phyloP scores from a whole-genome alignment of 2,888 invertebrate species.

The Cabera pusaria region DNA sequence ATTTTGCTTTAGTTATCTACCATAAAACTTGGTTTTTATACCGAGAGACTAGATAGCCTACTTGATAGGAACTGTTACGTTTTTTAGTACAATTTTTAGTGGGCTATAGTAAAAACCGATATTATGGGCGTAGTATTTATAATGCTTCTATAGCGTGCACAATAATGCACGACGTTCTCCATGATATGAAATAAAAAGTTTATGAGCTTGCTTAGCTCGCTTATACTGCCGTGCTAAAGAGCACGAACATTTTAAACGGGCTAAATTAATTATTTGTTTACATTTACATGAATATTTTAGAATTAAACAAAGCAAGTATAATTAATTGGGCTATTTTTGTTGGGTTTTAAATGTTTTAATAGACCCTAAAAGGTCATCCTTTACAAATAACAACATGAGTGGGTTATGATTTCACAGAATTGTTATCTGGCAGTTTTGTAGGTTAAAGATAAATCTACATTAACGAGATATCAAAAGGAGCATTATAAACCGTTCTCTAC shows the following conservation, averaged over 20 bases:
- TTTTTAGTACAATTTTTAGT: constrained; percentile 14
- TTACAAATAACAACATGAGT: no score
- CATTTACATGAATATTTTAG: no score
- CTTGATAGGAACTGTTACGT: constrained; percentile 17
- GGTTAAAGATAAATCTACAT: no score
- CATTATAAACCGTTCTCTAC: no score
- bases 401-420: no score
- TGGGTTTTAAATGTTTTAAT: no score
- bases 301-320: no score
- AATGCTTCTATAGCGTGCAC: constrained; percentile 18
- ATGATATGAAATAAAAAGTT: constrained; percentile 23
- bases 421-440: no score
- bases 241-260: constrained; percentile 23
- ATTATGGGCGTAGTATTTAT: constrained; percentile 21
- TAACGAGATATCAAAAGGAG: no score
- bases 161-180: constrained; percentile 12
- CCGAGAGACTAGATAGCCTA: constrained; percentile 13
- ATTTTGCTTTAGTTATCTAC: constrained; percentile 37
- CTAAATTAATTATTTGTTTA: constrained; percentile 19
- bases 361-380: no score
- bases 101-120: constrained; percentile 17
- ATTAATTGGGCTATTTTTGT: no score
- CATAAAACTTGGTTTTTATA: constrained; percentile 19
- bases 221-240: constrained; percentile 10
- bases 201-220: constrained; percentile 13